These are phyloP conservation scores for Drosophila auraria DNA, from an alignment of 1,140 invertebrate species.

Conservation along the genomic window DNA sequence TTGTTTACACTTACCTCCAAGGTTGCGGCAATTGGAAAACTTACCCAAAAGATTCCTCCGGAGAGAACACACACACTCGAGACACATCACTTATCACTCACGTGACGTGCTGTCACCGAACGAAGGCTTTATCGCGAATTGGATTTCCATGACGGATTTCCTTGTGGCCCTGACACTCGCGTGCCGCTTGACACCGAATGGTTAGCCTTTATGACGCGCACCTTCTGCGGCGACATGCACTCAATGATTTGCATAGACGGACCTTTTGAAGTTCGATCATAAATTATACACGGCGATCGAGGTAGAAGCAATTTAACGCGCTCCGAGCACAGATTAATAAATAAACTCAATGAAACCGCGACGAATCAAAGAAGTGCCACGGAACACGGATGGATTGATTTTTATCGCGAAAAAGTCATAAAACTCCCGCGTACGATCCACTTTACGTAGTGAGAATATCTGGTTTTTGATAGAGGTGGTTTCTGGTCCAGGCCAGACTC, in stretches of 20 bases:
- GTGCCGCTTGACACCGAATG: constrained; percentile 15
- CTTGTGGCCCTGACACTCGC: constrained; percentile 39
- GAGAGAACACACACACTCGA: constrained; percentile 7
- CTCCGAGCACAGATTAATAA: constrained; percentile 47
- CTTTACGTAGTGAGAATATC: constrained; percentile 7
- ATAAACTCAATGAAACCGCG: constrained; percentile 54
- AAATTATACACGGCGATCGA: constrained; percentile 51
- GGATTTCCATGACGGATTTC: constrained; percentile 38
- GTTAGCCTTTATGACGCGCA: constrained; percentile 37
- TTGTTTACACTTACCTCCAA: constrained; percentile 31
- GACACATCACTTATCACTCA: constrained; percentile 28
- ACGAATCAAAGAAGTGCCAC: constrained; percentile 24
- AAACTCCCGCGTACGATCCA: constrained; percentile 36
- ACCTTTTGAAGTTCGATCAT: constrained; percentile 49
- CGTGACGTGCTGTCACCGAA: constrained; percentile 4
- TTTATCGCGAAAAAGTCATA: constrained; percentile 16
- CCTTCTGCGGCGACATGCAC: constrained; percentile 29
- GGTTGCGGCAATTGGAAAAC: constrained; percentile 28
- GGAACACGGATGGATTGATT: constrained; percentile 27
- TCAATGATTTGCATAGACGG: constrained; percentile 47
- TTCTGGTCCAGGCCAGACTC: constrained; percentile 20
- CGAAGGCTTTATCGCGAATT: constrained; percentile 21
- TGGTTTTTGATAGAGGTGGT: background rate
- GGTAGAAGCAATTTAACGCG: constrained; percentile 47
- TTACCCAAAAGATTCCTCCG: constrained; percentile 28